Percentiles rank a stretch among this genome's conserved stretches.
Conservation (phyloP, 1,140 invertebrate genomes). For the Trichogramma pretiosum region DNA sequence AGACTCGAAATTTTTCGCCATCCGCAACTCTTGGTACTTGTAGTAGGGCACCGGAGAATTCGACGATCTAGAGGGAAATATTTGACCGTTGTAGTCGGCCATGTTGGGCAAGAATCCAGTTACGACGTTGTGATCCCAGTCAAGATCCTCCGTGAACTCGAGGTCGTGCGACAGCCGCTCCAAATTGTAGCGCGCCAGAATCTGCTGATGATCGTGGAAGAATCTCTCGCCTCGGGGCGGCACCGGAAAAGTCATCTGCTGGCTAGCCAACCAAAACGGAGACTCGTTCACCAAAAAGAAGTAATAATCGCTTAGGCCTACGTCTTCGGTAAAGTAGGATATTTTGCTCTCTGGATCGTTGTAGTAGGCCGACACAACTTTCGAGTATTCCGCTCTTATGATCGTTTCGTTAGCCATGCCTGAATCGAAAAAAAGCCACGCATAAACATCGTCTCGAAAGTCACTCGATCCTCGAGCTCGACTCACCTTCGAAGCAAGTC, state of each 20-base stretch:
- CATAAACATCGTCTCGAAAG: too few species aligned
- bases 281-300: slow-evolving; percentile 54
- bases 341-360: slow-evolving; percentile 46
- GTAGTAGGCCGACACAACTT: too few species aligned
- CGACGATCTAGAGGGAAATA: slow-evolving; percentile 52
- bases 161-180: slow-evolving; percentile 58
- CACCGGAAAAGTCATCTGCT: slow-evolving; percentile 42
- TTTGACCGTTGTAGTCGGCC: slow-evolving; percentile 53
- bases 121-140: slow-evolving; percentile 44
- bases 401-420: too few species aligned
- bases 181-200: slow-evolving; percentile 57
- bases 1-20: slow-evolving; percentile 50
- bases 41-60: slow-evolving; percentile 34
- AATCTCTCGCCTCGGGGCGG: slow-evolving; percentile 61
- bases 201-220: slow-evolving; percentile 52
- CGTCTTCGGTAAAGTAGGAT: slow-evolving; percentile 62
- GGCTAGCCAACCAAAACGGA: slow-evolving; percentile 52
- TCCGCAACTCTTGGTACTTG: slow-evolving; percentile 33
- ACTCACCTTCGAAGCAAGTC: too few species aligned
- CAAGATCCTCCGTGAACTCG: slow-evolving; percentile 50
- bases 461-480: too few species aligned
- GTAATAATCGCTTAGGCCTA: slow-evolving; percentile 58
- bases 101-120: slow-evolving; percentile 57
- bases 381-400: too few species aligned
- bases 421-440: too few species aligned